Conservation (phyloP, 2,888 invertebrate genomes). For the Malacosoma neustria region DNA sequence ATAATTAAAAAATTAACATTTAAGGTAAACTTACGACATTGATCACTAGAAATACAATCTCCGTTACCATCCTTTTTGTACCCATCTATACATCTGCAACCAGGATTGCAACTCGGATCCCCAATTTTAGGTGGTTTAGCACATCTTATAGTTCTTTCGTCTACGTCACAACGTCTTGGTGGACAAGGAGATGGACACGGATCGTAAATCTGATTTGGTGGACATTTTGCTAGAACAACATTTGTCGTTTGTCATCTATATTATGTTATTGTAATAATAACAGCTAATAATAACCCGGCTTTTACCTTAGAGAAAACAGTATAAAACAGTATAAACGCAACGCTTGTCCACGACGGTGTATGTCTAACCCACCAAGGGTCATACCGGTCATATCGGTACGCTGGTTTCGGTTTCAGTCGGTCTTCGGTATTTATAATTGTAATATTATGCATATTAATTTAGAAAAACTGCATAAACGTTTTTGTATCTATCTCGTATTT, state of each 20-base stretch:
- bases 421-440: conserved; percentile 5
- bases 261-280: not conserved
- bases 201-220: conserved; percentile 10
- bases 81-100: conserved; percentile 16
- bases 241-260: not conserved
- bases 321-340: not conserved
- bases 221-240: conserved; percentile 13
- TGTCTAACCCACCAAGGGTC: too few relatives aligned
- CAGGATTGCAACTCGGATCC: too few relatives aligned
- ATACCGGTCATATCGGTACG: not conserved
- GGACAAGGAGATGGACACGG: conserved; percentile 12
- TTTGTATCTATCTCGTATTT: too few relatives aligned
- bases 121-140: too few relatives aligned
- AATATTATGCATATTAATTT: conserved; percentile 6
- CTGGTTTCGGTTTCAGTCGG: not conserved
- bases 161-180: conserved; percentile 15
- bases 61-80: conserved; percentile 15
- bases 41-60: conserved; percentile 14
- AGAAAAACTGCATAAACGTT: not conserved
- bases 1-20: too few relatives aligned
- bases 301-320: too few relatives aligned
- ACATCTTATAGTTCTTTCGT: too few relatives aligned
- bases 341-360: too few relatives aligned
- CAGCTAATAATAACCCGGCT: not conserved
- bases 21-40: conserved; percentile 22